Evolutionary conservation across 2,888 invertebrate genomes (phyloP).

Genomic region (Rosalia funebris): DNA sequence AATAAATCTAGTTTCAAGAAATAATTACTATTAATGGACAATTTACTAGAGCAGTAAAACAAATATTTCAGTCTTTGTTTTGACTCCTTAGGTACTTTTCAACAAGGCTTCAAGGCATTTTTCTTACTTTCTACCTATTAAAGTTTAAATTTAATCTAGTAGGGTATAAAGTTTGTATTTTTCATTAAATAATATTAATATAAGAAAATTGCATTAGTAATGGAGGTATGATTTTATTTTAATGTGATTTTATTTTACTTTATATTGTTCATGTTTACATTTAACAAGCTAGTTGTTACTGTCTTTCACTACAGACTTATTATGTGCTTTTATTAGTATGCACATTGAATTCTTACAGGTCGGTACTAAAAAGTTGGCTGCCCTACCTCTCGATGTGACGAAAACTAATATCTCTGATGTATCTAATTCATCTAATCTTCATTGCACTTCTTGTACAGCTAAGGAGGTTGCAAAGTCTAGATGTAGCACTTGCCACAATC

Average conservation of each 20-base stretch:
- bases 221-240: slow-evolving; percentile 5
- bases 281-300: not conserved
- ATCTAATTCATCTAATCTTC: slow-evolving; percentile 72
- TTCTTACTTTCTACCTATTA: not conserved
- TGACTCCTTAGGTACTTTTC: slow-evolving; percentile 11
- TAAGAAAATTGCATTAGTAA: no score
- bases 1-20: no score
- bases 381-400: slow-evolving; percentile 87
- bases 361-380: slow-evolving; percentile 79
- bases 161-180: no score
- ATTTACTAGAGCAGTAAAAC: no score
- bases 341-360: slow-evolving; percentile 64
- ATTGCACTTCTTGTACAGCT: slow-evolving; percentile 95
- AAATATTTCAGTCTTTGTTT: no score
- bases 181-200: no score
- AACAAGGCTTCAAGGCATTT: slow-evolving; percentile 8
- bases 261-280: not conserved
- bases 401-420: slow-evolving; percentile 86
- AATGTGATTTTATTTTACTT: not conserved
- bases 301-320: slow-evolving; percentile 8
- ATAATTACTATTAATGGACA: no score
- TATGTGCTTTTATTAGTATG: slow-evolving; percentile 2
- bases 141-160: no score
- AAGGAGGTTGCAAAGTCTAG: slow-evolving; percentile 94
- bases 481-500: slow-evolving; percentile 94